Conservation (phyloP, 2,888 invertebrate species). For the Dasypogon diadema region DNA sequence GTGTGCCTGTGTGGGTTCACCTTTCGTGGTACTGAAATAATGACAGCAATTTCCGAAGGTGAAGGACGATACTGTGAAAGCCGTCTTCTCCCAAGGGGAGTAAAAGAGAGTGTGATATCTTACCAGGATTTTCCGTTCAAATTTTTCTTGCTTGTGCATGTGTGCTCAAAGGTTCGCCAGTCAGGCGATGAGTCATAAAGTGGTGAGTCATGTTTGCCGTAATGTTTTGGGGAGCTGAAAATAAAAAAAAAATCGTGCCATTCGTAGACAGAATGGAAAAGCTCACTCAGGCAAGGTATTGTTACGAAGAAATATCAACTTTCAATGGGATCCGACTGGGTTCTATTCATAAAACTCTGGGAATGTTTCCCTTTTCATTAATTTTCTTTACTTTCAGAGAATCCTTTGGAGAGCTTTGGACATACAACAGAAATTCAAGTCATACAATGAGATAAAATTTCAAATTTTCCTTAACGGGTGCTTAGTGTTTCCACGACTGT, state of each 20-base stretch:
- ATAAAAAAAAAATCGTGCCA: constrained; percentile 6
- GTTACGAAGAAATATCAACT: constrained; percentile 12
- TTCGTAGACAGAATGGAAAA: constrained; percentile 24
- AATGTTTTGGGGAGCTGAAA: constrained; percentile 1
- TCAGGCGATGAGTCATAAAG: constrained; percentile 44
- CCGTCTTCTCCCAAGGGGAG: neutral
- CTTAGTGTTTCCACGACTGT: too few relatives aligned
- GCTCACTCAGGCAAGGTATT: neutral
- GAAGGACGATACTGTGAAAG: constrained; percentile 16
- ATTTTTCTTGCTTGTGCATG: neutral
- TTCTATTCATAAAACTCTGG: neutral
- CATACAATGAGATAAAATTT: too few relatives aligned
- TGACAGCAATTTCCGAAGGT: constrained; percentile 22
- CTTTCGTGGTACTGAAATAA: neutral
- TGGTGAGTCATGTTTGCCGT: constrained; percentile 42
- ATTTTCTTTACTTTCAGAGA: neutral
- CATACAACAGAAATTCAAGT: neutral
- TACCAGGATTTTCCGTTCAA: neutral
- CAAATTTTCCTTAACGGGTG: too few relatives aligned
- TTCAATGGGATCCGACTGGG: constrained; percentile 1
- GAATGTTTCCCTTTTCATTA: constrained; percentile 11
- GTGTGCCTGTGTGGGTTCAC: neutral
- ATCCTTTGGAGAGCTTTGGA: neutral
- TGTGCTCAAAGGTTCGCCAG: constrained; percentile 1
- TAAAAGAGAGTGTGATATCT: constrained; percentile 3